Conservation (phyloP, 2,888 invertebrate genomes). For the Phyllotreta cruciferae region DNA sequence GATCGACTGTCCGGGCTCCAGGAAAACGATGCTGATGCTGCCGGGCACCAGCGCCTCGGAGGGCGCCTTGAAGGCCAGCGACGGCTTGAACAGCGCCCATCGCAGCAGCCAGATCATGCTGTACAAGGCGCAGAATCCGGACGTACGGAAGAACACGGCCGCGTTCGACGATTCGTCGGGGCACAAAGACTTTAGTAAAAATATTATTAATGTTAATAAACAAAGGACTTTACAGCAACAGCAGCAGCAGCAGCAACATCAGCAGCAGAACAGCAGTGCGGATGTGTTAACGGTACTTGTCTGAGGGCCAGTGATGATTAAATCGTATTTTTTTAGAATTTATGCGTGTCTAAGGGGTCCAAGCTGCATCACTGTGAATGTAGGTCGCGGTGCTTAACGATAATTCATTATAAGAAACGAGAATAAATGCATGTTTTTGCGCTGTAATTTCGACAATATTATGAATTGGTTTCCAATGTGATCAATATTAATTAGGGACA, state of each 20-base stretch:
- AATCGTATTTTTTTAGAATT: conserved; percentile 7
- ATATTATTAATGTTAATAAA: conserved; percentile 69
- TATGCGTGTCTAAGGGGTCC: conserved; percentile 20
- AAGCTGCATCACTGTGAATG: conserved; percentile 11
- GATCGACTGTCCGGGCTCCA: conserved; percentile 62
- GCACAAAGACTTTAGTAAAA: conserved; percentile 79
- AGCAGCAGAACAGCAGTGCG: conserved; percentile 52
- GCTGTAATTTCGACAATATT: no score
- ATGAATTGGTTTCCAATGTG: no score
- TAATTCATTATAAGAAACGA: no score
- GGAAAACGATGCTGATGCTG: conserved; percentile 58
- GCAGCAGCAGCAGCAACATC: conserved; percentile 22
- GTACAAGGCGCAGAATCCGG: conserved; percentile 85
- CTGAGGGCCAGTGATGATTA: conserved; percentile 56
- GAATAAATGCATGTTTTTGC: no score
- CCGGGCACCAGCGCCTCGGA: conserved; percentile 59
- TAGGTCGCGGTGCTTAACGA: background rate
- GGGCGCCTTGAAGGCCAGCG: conserved; percentile 51
- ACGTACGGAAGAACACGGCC: conserved; percentile 84
- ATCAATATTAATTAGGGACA: no score
- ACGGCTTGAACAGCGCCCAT: conserved; percentile 60
- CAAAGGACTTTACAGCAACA: conserved; percentile 58
- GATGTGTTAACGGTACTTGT: conserved; percentile 67
- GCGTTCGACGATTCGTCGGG: conserved; percentile 65
- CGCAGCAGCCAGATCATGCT: conserved; percentile 71